These are phyloP conservation scores for Indri indri DNA, from an alignment of 2,113 vertebrate species.

Conservation along the genomic window DNA sequence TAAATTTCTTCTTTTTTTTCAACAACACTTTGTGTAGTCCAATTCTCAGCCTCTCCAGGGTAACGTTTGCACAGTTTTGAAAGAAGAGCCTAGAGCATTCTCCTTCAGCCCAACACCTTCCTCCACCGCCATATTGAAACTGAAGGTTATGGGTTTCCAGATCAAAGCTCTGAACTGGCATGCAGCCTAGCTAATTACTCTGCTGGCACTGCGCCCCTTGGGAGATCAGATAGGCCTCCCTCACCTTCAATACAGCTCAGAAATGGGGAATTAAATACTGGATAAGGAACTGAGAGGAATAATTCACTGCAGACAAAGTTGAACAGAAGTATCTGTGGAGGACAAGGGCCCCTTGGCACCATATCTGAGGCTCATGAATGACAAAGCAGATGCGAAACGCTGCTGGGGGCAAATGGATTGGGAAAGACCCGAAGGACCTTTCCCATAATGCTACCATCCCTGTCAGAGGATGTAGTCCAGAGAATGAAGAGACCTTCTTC, in stretches of 20 bases:
- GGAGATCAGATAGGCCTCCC: slow-evolving; percentile 71
- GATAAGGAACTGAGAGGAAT: slow-evolving; percentile 65
- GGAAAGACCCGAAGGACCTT: neutral
- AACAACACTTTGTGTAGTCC: neutral
- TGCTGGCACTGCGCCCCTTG: slow-evolving; percentile 56
- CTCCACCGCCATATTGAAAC: slow-evolving; percentile 41
- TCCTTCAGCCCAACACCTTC: slow-evolving; percentile 40
- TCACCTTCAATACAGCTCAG: slow-evolving; percentile 69
- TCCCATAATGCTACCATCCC: slow-evolving; percentile 11
- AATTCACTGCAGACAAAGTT: slow-evolving; percentile 58
- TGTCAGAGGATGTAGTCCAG: neutral
- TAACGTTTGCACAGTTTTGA: neutral
- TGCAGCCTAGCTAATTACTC: slow-evolving; percentile 73
- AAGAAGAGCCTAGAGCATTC: slow-evolving; percentile 44
- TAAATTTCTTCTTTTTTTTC: neutral
- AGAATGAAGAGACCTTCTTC: neutral
- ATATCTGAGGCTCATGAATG: slow-evolving; percentile 61
- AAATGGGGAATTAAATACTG: slow-evolving; percentile 69
- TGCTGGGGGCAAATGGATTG: neutral
- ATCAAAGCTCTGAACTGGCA: slow-evolving; percentile 71
- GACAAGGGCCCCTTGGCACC: slow-evolving; percentile 59
- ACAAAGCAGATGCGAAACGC: slow-evolving; percentile 48
- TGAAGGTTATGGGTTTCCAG: slow-evolving; percentile 56
- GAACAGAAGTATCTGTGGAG: slow-evolving; percentile 65
- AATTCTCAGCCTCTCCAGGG: neutral